phyloP scores from a whole-genome alignment of 2,113 vertebrate genomes.

The Paracyprichromis sp. region DNA sequence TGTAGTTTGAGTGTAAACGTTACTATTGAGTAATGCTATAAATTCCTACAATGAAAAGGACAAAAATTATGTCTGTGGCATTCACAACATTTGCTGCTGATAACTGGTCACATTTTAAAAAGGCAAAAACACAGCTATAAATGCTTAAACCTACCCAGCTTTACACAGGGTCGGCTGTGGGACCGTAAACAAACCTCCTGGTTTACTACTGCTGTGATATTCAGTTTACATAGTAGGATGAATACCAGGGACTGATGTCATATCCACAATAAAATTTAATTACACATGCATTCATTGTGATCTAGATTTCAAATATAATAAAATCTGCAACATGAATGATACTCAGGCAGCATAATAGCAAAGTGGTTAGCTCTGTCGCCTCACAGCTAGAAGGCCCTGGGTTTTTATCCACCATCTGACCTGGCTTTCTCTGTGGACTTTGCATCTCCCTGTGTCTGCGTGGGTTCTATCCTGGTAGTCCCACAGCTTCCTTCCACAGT shows the following conservation, averaged over 20 bases:
- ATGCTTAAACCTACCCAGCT: neutral
- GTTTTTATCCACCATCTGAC: neutral
- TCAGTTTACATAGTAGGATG: neutral
- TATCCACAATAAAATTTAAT: neutral
- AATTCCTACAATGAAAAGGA: neutral
- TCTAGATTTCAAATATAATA: neutral
- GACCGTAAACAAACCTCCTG: neutral
- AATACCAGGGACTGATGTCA: neutral
- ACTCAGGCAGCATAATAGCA: neutral
- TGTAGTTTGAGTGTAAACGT: neutral
- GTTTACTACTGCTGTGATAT: neutral
- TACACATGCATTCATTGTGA: neutral
- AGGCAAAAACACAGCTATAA: neutral
- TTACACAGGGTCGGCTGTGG: neutral
- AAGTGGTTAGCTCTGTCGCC: neutral
- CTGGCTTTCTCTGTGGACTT: neutral
- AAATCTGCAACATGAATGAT: neutral
- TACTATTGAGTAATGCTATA: neutral
- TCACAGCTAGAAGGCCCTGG: neutral
- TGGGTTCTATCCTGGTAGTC: neutral
- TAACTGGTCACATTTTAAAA: neutral
- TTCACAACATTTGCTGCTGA: neutral
- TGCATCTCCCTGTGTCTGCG: neutral
- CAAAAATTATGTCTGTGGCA: neutral
- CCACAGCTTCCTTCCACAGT: neutral